Percentiles rank a stretch among this genome's conserved stretches.
phyloP scores from a whole-genome alignment of 2,888 invertebrate genomes.

The Aleiodes alternator region DNA sequence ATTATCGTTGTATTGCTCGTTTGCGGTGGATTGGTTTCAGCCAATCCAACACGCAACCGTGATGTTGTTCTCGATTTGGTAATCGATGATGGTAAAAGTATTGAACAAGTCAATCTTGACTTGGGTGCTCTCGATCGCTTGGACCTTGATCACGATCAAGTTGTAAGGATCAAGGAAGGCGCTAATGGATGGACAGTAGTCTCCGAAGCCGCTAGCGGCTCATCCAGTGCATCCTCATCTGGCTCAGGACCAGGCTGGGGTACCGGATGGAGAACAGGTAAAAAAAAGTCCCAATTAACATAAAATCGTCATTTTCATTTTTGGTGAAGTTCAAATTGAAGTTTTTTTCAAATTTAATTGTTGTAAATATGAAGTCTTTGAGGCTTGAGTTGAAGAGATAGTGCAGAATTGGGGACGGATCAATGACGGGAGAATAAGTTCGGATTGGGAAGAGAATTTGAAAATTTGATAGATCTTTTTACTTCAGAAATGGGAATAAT shows the following conservation, averaged over 20 bases:
- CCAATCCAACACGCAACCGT: neutral
- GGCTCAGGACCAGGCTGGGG: conserved; percentile 7
- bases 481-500: neutral
- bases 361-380: too few relatives aligned
- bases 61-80: conserved; percentile 20
- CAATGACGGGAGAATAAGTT: too few relatives aligned
- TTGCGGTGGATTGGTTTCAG: neutral
- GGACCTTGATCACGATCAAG: neutral
- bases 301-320: too few relatives aligned
- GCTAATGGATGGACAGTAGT: conserved; percentile 11
- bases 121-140: conserved; percentile 9
- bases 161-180: conserved; percentile 13
- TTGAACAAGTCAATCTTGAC: conserved; percentile 9
- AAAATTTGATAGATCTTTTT: too few relatives aligned
- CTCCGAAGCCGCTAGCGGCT: neutral
- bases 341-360: too few relatives aligned
- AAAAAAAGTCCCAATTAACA: too few relatives aligned
- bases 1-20: conserved; percentile 4
- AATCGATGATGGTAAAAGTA: conserved; percentile 9
- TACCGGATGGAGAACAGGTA: neutral
- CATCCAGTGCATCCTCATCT: conserved; percentile 9
- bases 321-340: too few relatives aligned
- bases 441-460: too few relatives aligned
- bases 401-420: too few relatives aligned
- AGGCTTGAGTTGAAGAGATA: too few relatives aligned